Evolutionary conservation across 2,888 invertebrate species (phyloP).

Genomic region (Agriotes lineatus): DNA sequence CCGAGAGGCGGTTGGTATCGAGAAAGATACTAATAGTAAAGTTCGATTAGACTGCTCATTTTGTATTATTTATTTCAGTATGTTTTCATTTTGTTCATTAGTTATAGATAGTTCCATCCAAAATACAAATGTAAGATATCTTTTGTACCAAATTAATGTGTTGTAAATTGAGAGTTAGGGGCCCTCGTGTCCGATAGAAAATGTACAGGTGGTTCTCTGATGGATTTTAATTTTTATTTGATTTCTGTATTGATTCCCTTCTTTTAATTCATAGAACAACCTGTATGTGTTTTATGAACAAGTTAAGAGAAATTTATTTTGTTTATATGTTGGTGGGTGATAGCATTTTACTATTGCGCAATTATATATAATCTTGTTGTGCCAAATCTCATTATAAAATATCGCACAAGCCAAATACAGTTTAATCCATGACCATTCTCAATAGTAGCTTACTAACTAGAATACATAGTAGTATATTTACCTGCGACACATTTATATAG

Average conservation of each 20-base stretch:
- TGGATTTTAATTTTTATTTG: slow-evolving; percentile 11
- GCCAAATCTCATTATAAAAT: slow-evolving; percentile 7
- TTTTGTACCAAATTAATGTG: slow-evolving; percentile 43
- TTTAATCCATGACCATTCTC: not conserved
- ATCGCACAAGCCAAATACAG: not conserved
- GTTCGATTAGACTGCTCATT: slow-evolving; percentile 39
- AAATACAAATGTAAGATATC: slow-evolving; percentile 42
- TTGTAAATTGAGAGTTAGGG: slow-evolving; percentile 4
- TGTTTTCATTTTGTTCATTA: slow-evolving; percentile 28
- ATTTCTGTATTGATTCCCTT: not conserved
- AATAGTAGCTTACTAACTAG: too few species aligned
- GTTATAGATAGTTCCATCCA: slow-evolving; percentile 40
- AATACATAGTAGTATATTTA: not conserved
- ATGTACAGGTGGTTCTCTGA: slow-evolving; percentile 10
- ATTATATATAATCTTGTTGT: not conserved
- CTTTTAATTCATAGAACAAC: slow-evolving; percentile 7
- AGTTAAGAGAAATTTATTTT: slow-evolving; percentile 6
- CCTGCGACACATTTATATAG: not conserved
- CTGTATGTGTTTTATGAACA: slow-evolving; percentile 10
- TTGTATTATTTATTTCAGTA: slow-evolving; percentile 41
- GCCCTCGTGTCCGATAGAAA: not conserved
- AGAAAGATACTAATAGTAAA: slow-evolving; percentile 58
- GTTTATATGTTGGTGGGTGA: not conserved
- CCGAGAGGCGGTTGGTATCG: slow-evolving; percentile 65
- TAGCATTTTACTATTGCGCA: slow-evolving; percentile 11